A percentile compares a stretch with the other conserved stretches of the same genome.
Evolutionary conservation across 2,113 vertebrate genomes (phyloP).

Genomic region (Trematomus loennbergii): DNA sequence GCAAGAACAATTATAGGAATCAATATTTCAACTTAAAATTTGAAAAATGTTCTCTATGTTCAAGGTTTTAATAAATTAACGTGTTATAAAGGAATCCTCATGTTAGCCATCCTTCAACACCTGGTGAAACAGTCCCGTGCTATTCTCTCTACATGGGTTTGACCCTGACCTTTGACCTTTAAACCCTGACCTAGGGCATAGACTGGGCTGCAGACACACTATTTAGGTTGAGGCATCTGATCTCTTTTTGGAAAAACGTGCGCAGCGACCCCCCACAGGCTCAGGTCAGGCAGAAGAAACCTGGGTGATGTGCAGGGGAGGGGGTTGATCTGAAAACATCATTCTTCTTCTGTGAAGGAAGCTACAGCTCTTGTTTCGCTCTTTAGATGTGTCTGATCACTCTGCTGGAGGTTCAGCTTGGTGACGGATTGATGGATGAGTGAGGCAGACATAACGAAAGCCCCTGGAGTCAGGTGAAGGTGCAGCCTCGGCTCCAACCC

Average conservation of each 20-base stretch:
- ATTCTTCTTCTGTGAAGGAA: not conserved
- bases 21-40: too few relatives aligned
- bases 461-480: constrained; percentile 74
- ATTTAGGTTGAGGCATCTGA: constrained; percentile 42
- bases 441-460: constrained; percentile 18
- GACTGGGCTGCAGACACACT: constrained; percentile 17
- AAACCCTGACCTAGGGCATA: constrained; percentile 41
- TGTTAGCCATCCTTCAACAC: constrained; percentile 1
- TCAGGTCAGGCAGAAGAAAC: constrained; percentile 42
- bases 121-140: constrained; percentile 9
- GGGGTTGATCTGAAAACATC: constrained; percentile 10
- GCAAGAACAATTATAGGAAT: too few relatives aligned
- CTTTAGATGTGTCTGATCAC: constrained; percentile 7
- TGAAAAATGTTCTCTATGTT: not conserved
- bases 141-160: not conserved
- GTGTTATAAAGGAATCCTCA: not conserved
- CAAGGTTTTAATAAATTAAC: not conserved
- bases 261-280: not conserved
- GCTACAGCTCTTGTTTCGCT: constrained; percentile 19
- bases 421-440: constrained; percentile 38
- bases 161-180: constrained; percentile 39
- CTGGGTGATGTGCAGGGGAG: constrained; percentile 11
- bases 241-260: constrained; percentile 35
- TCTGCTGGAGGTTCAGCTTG: constrained; percentile 40
- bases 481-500: constrained; percentile 67